Evolutionary conservation across 2,888 invertebrate genomes (phyloP).

Genomic region (Mellilla xanthometata): DNA sequence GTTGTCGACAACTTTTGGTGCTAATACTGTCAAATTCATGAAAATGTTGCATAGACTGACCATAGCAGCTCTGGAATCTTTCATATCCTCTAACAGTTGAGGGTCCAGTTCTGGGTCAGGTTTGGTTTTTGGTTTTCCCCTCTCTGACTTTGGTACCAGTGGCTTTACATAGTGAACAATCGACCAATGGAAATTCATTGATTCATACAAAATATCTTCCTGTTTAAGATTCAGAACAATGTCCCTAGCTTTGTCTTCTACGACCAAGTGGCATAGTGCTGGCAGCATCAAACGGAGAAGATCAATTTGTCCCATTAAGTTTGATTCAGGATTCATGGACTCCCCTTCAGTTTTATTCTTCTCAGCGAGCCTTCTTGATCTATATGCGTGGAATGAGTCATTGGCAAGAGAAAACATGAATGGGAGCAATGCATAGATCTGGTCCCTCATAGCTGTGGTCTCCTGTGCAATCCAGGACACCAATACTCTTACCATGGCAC

Average conservation of each 20-base stretch:
- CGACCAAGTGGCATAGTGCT: constrained; percentile 94
- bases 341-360: constrained; percentile 84
- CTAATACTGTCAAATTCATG: constrained; percentile 95
- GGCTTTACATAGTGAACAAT: constrained; percentile 93
- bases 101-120: constrained; percentile 90
- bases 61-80: constrained; percentile 92
- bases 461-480: constrained; percentile 96
- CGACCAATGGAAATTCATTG: constrained; percentile 92
- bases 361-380: constrained; percentile 86
- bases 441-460: constrained; percentile 92
- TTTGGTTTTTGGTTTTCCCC: constrained; percentile 88
- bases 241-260: constrained; percentile 93
- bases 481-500: constrained; percentile 91
- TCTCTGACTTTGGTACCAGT: constrained; percentile 90
- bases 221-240: constrained; percentile 90
- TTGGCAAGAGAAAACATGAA: constrained; percentile 91
- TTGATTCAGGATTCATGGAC: constrained; percentile 66
- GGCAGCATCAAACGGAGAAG: constrained; percentile 92
- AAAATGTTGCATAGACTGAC: constrained; percentile 95
- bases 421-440: constrained; percentile 91
- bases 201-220: constrained; percentile 91
- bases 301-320: constrained; percentile 84
- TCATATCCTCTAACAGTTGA: constrained; percentile 90
- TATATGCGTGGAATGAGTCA: constrained; percentile 90
- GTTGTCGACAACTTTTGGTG: constrained; percentile 91